Base-by-base conservation (phyloP, 2,888 invertebrate species). In the Nebria salina region DNA sequence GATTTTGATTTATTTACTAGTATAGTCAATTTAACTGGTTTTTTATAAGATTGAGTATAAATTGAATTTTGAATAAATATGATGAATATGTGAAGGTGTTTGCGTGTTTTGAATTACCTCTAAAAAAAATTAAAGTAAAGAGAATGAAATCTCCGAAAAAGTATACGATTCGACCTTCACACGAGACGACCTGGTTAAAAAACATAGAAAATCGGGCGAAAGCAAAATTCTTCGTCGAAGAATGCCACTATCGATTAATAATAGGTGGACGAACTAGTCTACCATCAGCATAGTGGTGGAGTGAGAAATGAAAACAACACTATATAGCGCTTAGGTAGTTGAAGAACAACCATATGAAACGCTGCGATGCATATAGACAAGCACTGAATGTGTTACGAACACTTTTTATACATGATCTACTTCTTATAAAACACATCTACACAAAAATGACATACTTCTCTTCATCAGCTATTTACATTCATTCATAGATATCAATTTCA, bases 281-380 rank as follows among this genome's bases (percentile, higher is more conserved):
- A 54, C 54, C 54, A 54, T 86, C 85, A 85, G 84, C 83, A 76
- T 83, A 76, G 15, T 43, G 42, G 42, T 20, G n/a, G 43, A 73
- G 74, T 43, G 54, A 73, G 74, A 73, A 73, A 43, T 73, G 42
- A 20, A 73, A 43, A 54, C 54, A 8, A 54, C 8, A 54, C 11
- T 13, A 54, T 8, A 54, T 11, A 54, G 54, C 54, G 54, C 54
- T 11, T 13, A 54, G 11, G 6, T 6, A 9, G 6, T 43, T 43
- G 43, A 54, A 54, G 54, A 54, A 54, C 54, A 54, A 54, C 54
- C 54, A 54, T 34, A 34, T 54, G 54, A 54, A 54, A 54, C 3
- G 54, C 54, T 54, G 7, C 54, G 54, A 54, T 54, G 54, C 54
- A 54, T 54, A 54, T 54, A 54, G 54, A 54, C 54, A 54, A 54